Evolutionary conservation across 2,113 vertebrate genomes (phyloP).

Genomic region (Mandrillus leucophaeus): DNA sequence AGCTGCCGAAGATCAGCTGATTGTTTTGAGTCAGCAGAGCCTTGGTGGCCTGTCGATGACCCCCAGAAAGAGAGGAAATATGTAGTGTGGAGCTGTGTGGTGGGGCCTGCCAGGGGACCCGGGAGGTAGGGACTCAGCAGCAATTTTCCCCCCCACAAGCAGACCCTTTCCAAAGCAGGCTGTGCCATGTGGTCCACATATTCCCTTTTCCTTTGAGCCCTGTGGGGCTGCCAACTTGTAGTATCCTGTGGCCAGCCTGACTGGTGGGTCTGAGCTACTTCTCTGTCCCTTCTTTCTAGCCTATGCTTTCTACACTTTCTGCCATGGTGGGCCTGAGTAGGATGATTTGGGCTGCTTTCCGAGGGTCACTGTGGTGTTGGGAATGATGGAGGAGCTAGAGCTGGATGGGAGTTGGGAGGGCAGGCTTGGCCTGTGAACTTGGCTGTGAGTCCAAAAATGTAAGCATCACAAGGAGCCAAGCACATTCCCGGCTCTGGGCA

Average conservation of each 20-base stretch:
- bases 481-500: neutral
- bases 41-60: conserved; percentile 56
- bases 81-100: neutral
- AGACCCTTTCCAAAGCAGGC: neutral
- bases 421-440: conserved; percentile 19
- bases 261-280: neutral
- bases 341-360: conserved; percentile 31
- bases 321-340: neutral
- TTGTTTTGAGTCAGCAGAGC: conserved; percentile 41
- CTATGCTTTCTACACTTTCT: conserved; percentile 34
- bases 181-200: neutral
- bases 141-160: neutral
- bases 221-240: neutral
- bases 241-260: neutral
- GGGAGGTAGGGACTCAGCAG: neutral
- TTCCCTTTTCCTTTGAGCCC: conserved; percentile 3
- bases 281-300: neutral
- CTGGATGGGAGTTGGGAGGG: conserved; percentile 17
- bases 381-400: neutral
- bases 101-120: neutral
- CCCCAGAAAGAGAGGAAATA: conserved; percentile 65
- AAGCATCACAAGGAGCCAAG: conserved; percentile 59
- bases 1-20: conserved; percentile 59
- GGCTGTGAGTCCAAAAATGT: conserved; percentile 66
- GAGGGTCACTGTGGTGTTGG: neutral